Evolutionary conservation across 2,797 vertebrate genomes (phyloP), one percentile per base, ranked within the genome.

Genomic region (Typhlichthys eigenmanni): DNA sequence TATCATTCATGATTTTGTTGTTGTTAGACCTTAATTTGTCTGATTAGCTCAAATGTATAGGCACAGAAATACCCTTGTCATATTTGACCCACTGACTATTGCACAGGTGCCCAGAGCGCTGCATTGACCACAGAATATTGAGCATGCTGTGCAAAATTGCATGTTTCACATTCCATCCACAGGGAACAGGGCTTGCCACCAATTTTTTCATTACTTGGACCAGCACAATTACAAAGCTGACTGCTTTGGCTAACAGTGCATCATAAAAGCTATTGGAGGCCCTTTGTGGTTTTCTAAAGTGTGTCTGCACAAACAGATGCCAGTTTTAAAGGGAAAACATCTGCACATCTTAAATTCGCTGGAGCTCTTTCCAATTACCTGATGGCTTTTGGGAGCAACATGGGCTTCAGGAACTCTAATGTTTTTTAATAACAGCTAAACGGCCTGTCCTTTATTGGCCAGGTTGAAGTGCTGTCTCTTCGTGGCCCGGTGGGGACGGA

Each of bases 301-400:
- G 84, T 65, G 81, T 87, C 87, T 89, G 85, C 79, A 88, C 91
- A 93, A 93, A 93, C 92, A 93, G 92, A 92, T 93, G 92, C 91
- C 87, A 83, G 87, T 71, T 87, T 88, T 89, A 91, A 90, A 92
- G 79, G 62, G 51, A 92, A 92, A 92, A 92, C 91, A 92, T 92
- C 93, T 93, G 91, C 86, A 91, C 82, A 88, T 89, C 91, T 92
- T 92, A 90, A 91, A 93, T 80, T 79, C 19, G 59, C 84, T 91
- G 92, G 90, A 92, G 85, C 85, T 74, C 82, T 88, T 85, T 93
- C 90, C 92, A 91, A 91, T 91, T 80, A 89, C 88, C 91, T 90
- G 90, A 89, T 90, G 81, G 86, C 86, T 85, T 29, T 54, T 89
- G 89, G 89, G 91, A 92, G 82, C 55, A 73, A 66, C 66, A 24